A percentile compares a stretch with the other conserved stretches of the same genome.
Evolutionary conservation across 2,888 invertebrate species (phyloP).

Genomic region (Nymphalis polychloros): DNA sequence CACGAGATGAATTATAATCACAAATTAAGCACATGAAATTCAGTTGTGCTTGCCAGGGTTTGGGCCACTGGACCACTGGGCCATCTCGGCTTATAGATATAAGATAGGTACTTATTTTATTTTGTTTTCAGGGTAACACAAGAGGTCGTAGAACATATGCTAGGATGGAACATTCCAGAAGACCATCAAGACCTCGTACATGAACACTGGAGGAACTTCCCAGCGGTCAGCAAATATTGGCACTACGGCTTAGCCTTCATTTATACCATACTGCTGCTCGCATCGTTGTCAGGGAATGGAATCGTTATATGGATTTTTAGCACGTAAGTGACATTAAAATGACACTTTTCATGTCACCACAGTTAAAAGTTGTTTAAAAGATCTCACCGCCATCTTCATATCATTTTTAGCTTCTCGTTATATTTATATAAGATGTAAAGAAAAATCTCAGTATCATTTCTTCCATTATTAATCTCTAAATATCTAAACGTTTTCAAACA

Average conservation of each 20-base stretch:
- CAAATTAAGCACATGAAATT: no score
- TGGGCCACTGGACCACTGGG: no score
- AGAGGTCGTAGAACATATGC: conserved; percentile 74
- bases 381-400: background rate
- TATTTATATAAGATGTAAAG: background rate
- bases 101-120: no score
- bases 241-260: conserved; percentile 84
- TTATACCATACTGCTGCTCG: conserved; percentile 83
- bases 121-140: conserved; percentile 60
- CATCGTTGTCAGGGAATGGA: conserved; percentile 85
- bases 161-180: conserved; percentile 86
- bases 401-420: background rate
- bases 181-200: conserved; percentile 85
- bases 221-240: conserved; percentile 85
- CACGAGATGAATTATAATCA: no score
- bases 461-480: conserved; percentile 1
- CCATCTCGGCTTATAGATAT: no score
- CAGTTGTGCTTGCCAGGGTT: no score
- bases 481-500: background rate
- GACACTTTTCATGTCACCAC: background rate
- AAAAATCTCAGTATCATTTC: background rate
- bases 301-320: conserved; percentile 88
- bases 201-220: conserved; percentile 86
- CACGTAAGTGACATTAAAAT: conserved; percentile 79
- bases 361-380: background rate